Percentiles rank a stretch among this genome's conserved stretches.
Evolutionary conservation across 2,888 invertebrate species (phyloP).

Genomic region (Herminia tarsipennalis): DNA sequence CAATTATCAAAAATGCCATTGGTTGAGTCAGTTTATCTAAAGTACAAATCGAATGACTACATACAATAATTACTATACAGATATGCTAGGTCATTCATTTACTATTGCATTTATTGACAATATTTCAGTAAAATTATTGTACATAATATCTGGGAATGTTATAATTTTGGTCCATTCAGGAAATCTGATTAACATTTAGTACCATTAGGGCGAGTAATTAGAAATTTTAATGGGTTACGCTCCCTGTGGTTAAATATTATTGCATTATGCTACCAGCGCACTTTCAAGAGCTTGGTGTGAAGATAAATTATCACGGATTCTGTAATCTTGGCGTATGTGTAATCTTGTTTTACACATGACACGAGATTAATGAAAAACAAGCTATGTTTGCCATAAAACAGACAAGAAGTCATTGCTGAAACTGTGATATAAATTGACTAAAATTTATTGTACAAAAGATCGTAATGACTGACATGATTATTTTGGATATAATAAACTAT

Average conservation of each 20-base stretch:
- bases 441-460: no score
- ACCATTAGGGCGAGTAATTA: constrained; percentile 18
- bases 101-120: constrained; percentile 2
- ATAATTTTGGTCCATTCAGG: constrained; percentile 12
- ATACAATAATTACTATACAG: no score
- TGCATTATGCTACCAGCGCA: constrained; percentile 5
- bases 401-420: no score
- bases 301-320: not conserved
- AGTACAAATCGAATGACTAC: no score
- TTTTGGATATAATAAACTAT: no score
- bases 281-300: not conserved
- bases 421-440: no score
- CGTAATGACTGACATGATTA: no score
- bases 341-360: not conserved
- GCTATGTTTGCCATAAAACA: no score
- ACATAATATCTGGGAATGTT: constrained; percentile 6
- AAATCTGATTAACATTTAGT: constrained; percentile 21
- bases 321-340: not conserved
- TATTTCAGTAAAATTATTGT: constrained; percentile 3
- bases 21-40: no score
- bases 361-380: not conserved
- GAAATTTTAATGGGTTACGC: constrained; percentile 16
- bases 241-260: constrained; percentile 11
- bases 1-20: no score
- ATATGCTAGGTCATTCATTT: not conserved